A percentile compares a stretch with the other conserved stretches of the same genome.
Conservation (phyloP, 2,888 invertebrate species). For the Amphipyra tragopoginis region DNA sequence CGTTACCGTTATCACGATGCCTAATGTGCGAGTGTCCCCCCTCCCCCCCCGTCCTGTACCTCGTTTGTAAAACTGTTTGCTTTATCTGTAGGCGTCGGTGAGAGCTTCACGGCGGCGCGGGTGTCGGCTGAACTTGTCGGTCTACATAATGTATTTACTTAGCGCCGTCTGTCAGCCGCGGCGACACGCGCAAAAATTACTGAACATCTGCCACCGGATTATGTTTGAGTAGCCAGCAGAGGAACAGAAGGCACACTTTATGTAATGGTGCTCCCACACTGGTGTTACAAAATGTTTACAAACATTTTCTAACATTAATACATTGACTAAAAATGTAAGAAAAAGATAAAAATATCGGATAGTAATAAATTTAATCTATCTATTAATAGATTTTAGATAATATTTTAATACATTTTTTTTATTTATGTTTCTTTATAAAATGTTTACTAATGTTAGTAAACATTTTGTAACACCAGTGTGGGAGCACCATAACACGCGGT, state of each 20-base stretch:
- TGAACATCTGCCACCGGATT: constrained; percentile 11
- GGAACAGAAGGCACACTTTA: background rate
- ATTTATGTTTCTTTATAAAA: too few relatives aligned
- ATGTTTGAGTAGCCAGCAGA: background rate
- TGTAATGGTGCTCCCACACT: background rate
- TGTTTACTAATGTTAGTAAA: too few relatives aligned
- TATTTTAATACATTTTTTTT: too few relatives aligned
- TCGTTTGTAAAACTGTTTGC: constrained; percentile 1
- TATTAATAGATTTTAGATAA: too few relatives aligned
- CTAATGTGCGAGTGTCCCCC: constrained; percentile 7
- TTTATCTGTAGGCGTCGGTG: constrained; percentile 10
- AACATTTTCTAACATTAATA: too few relatives aligned
- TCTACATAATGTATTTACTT: constrained; percentile 12
- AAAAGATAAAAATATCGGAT: too few relatives aligned
- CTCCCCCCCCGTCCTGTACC: background rate
- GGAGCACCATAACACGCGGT: too few relatives aligned
- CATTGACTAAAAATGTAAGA: too few relatives aligned
- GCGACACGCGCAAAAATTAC: background rate
- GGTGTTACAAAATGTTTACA: too few relatives aligned
- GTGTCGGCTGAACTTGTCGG: background rate
- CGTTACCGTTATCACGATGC: constrained; percentile 4
- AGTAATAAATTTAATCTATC: too few relatives aligned
- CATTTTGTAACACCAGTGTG: too few relatives aligned
- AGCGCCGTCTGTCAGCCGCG: background rate
- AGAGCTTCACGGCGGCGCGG: background rate